Evolutionary conservation across 2,113 vertebrate genomes (phyloP).

Genomic region (Tapirus terrestris): DNA sequence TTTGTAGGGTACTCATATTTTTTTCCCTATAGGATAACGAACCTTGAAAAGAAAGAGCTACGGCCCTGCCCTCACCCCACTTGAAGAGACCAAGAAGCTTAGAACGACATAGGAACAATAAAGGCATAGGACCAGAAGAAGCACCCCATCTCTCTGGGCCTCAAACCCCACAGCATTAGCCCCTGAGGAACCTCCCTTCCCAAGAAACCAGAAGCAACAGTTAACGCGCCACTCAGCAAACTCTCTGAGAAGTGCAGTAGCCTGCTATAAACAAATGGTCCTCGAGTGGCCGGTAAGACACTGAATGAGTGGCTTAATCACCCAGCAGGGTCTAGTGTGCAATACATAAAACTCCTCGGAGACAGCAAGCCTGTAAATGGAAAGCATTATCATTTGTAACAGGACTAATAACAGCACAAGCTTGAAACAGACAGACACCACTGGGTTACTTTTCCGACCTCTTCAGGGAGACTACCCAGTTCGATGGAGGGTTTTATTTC

Average conservation of each 20-base stretch:
- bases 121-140: not conserved
- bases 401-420: constrained; percentile 67
- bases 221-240: not conserved
- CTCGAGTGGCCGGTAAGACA: constrained; percentile 56
- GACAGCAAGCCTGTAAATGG: constrained; percentile 52
- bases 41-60: not conserved
- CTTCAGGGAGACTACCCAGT: constrained; percentile 25
- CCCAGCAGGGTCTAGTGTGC: constrained; percentile 66
- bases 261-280: not conserved
- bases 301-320: constrained; percentile 57
- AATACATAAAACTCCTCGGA: constrained; percentile 50
- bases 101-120: not conserved
- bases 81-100: not conserved
- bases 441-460: constrained; percentile 10
- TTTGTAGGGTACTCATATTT: not conserved
- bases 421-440: constrained; percentile 53
- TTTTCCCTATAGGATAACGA: not conserved
- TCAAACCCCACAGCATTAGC: not conserved
- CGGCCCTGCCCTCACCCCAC: not conserved
- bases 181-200: not conserved
- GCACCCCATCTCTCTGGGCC: not conserved
- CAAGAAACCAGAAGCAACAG: not conserved
- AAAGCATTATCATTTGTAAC: constrained; percentile 73
- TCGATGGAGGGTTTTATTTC: constrained; percentile 21
- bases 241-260: not conserved